Evolutionary conservation across 2,113 vertebrate species (phyloP), one percentile per base, ranked within the genome.

Genomic region (Fulica atra): DNA sequence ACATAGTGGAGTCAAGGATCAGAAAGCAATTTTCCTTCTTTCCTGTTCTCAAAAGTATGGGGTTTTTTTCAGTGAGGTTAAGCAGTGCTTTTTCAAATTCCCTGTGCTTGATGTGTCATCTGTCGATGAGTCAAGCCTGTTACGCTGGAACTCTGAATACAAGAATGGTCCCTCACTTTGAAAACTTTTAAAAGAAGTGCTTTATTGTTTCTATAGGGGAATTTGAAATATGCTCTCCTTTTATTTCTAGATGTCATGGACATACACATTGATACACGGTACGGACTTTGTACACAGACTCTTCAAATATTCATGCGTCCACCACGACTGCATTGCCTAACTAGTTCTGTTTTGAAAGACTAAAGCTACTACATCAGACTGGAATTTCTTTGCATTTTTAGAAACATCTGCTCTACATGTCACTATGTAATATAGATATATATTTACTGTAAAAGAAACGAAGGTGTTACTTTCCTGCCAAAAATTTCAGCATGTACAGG

Each of bases 11-110:
- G 97, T 97, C 23, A 97, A 98, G 96, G 93, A 98, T 97, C 97
- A 98, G 96, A 97, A 98, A 97, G 97, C 95, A 98, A 98, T 98
- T 98, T 98, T 96, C 96, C 95, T 97, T 96, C 97, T 94, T 96
- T 96, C 95, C 97, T 98, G 95, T 98, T 97, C 93, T 97, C 87
- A 96, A 97, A 98, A 83, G 86, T 90, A 94, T 93, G 82, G 80
- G 82, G 80, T 25, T 71, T 96, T 97, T 89, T 96, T 97, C 94
- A 94, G 95, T 90, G 95, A 98, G 97, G 97, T 98, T 98, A 98
- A 98, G 97, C 97, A 98, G 96, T 83, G 69, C 93, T 96, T 98
- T 98, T 98, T 98, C 96, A 98, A 97, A 97, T 95, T 97, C 96
- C 91, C 97, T 35, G 68, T 95, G 97, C 97, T 98, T 92, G 95